phyloP scores from a whole-genome alignment of 1,140 invertebrate species.

The Tetramorium parvispinum region DNA sequence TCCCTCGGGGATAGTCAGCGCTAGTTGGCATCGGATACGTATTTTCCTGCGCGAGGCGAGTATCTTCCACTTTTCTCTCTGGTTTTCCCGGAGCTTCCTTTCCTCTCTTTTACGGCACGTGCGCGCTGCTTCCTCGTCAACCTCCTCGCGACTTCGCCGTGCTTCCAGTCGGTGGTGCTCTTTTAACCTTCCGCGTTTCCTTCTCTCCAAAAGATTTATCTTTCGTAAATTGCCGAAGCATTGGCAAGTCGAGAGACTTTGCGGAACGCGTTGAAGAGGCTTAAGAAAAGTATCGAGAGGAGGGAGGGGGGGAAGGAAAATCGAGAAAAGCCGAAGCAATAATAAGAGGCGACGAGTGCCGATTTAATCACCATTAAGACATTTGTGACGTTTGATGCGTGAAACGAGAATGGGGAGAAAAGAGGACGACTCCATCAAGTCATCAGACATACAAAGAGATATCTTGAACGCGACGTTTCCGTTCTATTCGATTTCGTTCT shows the following conservation, averaged over 20 bases:
- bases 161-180: not conserved
- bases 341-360: not conserved
- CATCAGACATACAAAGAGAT: slow-evolving; percentile 39
- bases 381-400: not conserved
- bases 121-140: slow-evolving; percentile 21
- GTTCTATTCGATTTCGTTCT: slow-evolving; percentile 48
- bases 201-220: slow-evolving; percentile 52
- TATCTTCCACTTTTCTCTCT: slow-evolving; percentile 31
- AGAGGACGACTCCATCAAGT: slow-evolving; percentile 25
- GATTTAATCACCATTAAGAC: not conserved
- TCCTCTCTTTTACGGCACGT: slow-evolving; percentile 6
- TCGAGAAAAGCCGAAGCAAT: not conserved
- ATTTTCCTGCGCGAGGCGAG: slow-evolving; percentile 29
- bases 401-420: not conserved
- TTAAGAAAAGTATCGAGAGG: not conserved
- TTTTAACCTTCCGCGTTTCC: slow-evolving; percentile 44
- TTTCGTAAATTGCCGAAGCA: slow-evolving; percentile 46
- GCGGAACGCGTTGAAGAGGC: not conserved
- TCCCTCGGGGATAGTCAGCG: slow-evolving; percentile 42
- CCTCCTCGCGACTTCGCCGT: not conserved
- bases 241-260: not conserved
- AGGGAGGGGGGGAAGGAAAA: not conserved
- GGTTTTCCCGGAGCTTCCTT: not conserved
- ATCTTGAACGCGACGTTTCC: slow-evolving; percentile 34
- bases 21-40: slow-evolving; percentile 41